Percentiles rank a stretch among this genome's conserved stretches.
These are phyloP conservation scores for Antheraea assamensis DNA, from an alignment of 2,888 invertebrate species.

Conservation along the genomic window DNA sequence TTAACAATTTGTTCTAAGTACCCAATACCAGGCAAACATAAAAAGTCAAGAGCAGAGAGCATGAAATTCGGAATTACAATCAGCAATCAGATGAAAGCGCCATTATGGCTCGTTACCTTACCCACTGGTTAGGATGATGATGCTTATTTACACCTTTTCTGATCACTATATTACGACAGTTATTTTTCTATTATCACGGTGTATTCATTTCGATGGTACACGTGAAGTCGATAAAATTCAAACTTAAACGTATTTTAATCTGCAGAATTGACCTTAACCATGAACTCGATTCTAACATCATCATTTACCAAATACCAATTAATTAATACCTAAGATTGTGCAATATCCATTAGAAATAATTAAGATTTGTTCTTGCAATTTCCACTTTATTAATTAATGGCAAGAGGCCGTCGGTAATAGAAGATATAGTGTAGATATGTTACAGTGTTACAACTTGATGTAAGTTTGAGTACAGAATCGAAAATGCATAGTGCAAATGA, in stretches of 20 bases:
- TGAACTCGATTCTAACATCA: neutral
- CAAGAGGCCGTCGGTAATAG: neutral
- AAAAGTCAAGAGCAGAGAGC: conserved; percentile 24
- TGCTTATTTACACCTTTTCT: conserved; percentile 15
- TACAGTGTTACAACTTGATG: neutral
- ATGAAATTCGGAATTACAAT: conserved; percentile 35
- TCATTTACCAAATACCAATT: neutral
- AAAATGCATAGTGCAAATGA: neutral
- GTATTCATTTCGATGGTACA: neutral
- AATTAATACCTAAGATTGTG: conserved; percentile 16
- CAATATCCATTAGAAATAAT: conserved; percentile 19
- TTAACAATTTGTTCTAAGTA: conserved; percentile 24
- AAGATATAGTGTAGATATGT: neutral
- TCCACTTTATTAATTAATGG: conserved; percentile 9
- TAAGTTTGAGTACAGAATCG: neutral
- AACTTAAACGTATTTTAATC: neutral
- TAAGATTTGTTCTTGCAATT: conserved; percentile 5
- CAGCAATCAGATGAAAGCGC: conserved; percentile 25
- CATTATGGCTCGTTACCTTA: conserved; percentile 22
- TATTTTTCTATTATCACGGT: conserved; percentile 8
- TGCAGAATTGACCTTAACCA: neutral
- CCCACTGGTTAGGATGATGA: conserved; percentile 22
- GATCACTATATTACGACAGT: neutral
- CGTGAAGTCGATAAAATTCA: neutral
- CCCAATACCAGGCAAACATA: conserved; percentile 19